Evolutionary conservation across 2,113 vertebrate species (phyloP), one percentile per base, ranked within the genome.

Genomic region (Myotis lucifugus): DNA sequence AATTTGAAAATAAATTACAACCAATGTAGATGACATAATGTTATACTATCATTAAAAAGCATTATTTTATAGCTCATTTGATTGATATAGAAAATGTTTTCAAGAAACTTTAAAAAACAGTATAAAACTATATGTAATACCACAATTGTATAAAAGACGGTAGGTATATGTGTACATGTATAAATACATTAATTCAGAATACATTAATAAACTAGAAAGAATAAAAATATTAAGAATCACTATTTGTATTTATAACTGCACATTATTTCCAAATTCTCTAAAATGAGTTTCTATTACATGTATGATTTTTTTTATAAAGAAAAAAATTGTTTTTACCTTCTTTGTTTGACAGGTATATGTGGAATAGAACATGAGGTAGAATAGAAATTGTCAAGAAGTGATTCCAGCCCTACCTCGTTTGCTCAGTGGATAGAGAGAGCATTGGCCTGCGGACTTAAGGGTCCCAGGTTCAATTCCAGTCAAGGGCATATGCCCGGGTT

Each of bases 31-130:
- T 93, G 52, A 67, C 21, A 72, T 86, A 81, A 52, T 93, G 23
- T 70, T 92, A 52, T 29, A 74, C 46, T 84, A 46, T 46, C 66
- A 61, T 67, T 90, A 76, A 69, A 76, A 95, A 46, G 21, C 15
- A 15, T 48, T 89, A 82, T 79, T 54, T 95, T 94, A 18, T 81
- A 76, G 67, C 91, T 95, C 17, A 72, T 77, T 76, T 91, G 46
- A 46, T 85, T 85, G 61, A 29, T 64, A 29, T 14, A 66, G 29
- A 66, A 66, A 32, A 66, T 66, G 61, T 92, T 89, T 50, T 73
- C 27, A 84, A 59, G 86, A 94, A 87, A 88, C 46, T 59, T 2
- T 81, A 76, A 90, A 23, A 12, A 91, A 12, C 61, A 64, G 34
- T 78, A 8, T 90, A 59, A 83, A 96, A 72, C 23, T 46, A 15